Base-by-base conservation (phyloP, 2,888 invertebrate genomes). In the Plutella xylostella region DNA sequence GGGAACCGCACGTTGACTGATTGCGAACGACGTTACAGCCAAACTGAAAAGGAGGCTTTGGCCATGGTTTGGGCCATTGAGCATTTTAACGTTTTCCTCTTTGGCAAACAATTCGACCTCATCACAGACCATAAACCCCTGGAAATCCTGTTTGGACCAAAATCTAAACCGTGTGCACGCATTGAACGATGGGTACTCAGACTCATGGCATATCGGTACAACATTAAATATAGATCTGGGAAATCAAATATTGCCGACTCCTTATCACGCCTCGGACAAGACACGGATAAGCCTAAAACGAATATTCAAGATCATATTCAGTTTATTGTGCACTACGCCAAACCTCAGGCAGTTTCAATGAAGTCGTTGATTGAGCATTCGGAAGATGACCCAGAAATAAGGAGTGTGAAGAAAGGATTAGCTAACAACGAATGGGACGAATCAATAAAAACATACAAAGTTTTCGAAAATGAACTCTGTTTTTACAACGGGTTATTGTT, bases 1-100 rank as follows among this genome's bases (percentile, higher is more conserved):
- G 72, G 68, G 0, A 74, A 67, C 40, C 56, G 53, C 51, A 70
- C 55, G 48, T 56, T 66, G 42, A 57, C 58, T 25, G 62, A 52
- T 9, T 56, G 57, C 4, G 65, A 79, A 45, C 55, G 51, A 31
- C 51, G 48, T 14, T 65, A 64, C 48, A 68, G 57, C 4, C 61
- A 62, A 46, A 60, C 21, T 54, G 64, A 50, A 60, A 60, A 47
- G 56, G 63, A 55, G 65, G 58, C 48, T 1, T 38, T 48, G 6
- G 48, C 48, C 2, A 15, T 47, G 2, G 47, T 46, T 19, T 45
- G 45, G 54, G 68, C 64, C 3, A 58, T 69, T 5, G 61, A 66
- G 43, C 56, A 59, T 43, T 80, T 80, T 50, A 59, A 70, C 43
- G 53, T 59, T 17, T 77, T 65, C 47, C 34, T 78, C 3, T 63